These are phyloP conservation scores for Hystrix brachyura DNA, from an alignment of 2,113 vertebrate species.

Conservation along the genomic window DNA sequence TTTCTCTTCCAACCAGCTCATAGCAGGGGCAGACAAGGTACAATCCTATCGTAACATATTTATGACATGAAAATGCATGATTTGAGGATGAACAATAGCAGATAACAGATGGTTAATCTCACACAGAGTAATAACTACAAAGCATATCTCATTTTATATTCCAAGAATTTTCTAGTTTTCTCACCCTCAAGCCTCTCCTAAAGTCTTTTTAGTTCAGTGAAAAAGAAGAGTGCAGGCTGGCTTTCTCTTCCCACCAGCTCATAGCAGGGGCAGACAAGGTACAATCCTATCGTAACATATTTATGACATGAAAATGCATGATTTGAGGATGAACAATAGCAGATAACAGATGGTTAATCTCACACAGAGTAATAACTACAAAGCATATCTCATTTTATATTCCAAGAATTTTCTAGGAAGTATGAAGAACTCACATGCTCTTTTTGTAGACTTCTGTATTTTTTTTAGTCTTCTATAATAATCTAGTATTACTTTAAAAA, in stretches of 20 bases:
- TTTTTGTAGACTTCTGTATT: background rate
- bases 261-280: background rate
- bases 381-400: background rate
- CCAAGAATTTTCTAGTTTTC: constrained; percentile 1
- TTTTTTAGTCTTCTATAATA: constrained; percentile 40
- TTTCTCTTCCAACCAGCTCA: background rate
- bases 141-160: background rate
- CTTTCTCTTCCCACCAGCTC: background rate
- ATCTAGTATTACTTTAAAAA: background rate
- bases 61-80: constrained; percentile 6
- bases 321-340: background rate
- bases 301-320: constrained; percentile 12
- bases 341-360: background rate
- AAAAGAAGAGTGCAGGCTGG: background rate
- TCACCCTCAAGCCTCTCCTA: too few species aligned
- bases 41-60: constrained; percentile 24
- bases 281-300: constrained; percentile 15
- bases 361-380: background rate
- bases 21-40: background rate
- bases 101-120: background rate
- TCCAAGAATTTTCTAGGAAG: constrained; percentile 33
- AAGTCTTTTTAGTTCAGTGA: background rate
- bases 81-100: background rate
- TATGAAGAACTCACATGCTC: background rate
- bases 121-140: background rate